Evolutionary conservation across 2,113 vertebrate species (phyloP), one percentile per base, ranked within the genome.

Genomic region (Crotalus viridis): DNA sequence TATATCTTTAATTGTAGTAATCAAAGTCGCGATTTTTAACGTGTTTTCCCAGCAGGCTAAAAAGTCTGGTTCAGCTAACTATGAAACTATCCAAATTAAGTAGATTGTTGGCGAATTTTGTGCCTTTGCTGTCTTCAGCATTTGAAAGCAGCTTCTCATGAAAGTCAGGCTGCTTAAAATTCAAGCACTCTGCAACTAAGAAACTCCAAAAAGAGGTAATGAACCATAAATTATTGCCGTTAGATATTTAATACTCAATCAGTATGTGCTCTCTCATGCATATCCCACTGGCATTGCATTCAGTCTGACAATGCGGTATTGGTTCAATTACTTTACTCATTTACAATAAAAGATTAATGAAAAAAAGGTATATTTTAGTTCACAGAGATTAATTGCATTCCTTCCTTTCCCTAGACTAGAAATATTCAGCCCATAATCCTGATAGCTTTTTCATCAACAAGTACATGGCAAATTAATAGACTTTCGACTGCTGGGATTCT

Each of bases 281-380:
- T 97, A 97, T 98, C 98, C 98, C 98, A 98, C 97, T 15, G 97
- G 98, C 97, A 97, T 96, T 97, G 97, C 97, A 97, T 98, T 98
- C 97, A 97, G 97, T 97, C 97, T 98, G 98, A 98, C 97, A 98
- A 96, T 97, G 97, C 97, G 97, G 97, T 98, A 97, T 97, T 97
- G 96, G 96, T 98, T 98, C 98, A 98, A 97, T 98, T 98, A 98
- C 98, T 98, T 97, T 97, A 97, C 97, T 98, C 98, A 97, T 98
- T 98, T 98, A 98, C 97, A 98, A 98, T 98, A 97, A 98, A 98
- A 99, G 98, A 99, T 99, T 98, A 98, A 99, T 99, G 98, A 98
- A 98, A 98, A 81, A 98, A 97, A 98, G 97, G 97, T 98, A 98
- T 98, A 98, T 98, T 98, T 99, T 98, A 98, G 98, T 98, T 98